Conservation (phyloP, 2,797 vertebrate genomes). For the Onychomys arenicola region DNA sequence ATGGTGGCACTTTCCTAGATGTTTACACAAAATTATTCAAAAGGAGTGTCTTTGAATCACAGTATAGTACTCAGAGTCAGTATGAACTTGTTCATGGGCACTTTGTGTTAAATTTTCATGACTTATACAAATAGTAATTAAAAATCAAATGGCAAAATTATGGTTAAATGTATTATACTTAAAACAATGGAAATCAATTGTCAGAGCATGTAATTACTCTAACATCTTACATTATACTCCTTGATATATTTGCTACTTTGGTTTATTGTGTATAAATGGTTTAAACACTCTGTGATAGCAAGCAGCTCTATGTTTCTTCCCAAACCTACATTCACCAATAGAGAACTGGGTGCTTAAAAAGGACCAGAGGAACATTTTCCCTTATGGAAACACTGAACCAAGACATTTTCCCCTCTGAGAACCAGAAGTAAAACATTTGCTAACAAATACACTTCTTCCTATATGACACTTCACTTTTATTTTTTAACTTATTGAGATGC, state of each 20-base stretch:
- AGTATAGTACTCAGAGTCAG: neutral
- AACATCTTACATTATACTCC: neutral
- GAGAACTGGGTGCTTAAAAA: neutral
- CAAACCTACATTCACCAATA: neutral
- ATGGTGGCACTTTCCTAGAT: constrained; percentile 13
- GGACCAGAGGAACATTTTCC: neutral
- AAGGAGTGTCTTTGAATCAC: neutral
- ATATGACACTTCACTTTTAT: neutral
- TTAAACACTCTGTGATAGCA: neutral
- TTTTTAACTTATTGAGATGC: constrained; percentile 8
- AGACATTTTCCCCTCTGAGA: neutral
- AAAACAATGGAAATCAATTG: neutral
- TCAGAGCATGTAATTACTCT: constrained; percentile 40
- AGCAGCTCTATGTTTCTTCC: neutral
- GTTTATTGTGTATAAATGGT: neutral
- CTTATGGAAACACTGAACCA: neutral
- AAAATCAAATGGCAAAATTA: constrained; percentile 28
- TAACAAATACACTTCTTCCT: neutral
- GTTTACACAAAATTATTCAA: constrained; percentile 29
- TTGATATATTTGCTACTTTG: neutral
- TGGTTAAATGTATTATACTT: constrained; percentile 6
- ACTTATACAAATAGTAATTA: neutral
- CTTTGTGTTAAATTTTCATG: neutral
- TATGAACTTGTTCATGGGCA: neutral
- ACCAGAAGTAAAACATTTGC: constrained; percentile 3